Conservation (phyloP, 92 coral and sea anemone genomes). For the Epizoanthus scotinus region DNA sequence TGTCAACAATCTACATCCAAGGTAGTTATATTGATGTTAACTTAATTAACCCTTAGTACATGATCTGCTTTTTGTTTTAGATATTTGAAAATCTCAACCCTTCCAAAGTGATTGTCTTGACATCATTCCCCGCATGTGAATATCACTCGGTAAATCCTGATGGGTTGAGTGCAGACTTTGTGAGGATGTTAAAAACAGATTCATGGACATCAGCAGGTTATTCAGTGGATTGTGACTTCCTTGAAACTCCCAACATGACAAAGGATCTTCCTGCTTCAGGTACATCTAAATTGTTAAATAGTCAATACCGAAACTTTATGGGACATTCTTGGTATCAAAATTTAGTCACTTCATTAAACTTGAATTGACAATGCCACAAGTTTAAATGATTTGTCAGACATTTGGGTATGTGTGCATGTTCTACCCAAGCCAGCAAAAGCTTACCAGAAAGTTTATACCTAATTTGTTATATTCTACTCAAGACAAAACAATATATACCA, state of each 20-base stretch:
- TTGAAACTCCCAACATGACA: conserved; percentile 84
- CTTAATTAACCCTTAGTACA: no score
- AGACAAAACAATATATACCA: no score
- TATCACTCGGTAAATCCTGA: conserved; percentile 66
- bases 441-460: no score
- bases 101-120: conserved; percentile 68
- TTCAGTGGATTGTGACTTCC: conserved; percentile 56
- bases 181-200: conserved; percentile 76
- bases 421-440: no score
- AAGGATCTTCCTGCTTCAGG: conserved; percentile 89
- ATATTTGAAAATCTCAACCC: conserved; percentile 75
- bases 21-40: background rate
- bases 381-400: no score
- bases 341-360: no score
- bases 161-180: conserved; percentile 68
- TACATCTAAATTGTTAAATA: conserved; percentile 15
- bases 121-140: conserved; percentile 81
- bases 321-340: no score
- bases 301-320: background rate
- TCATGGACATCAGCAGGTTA: conserved; percentile 61
- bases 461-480: no score
- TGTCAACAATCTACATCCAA: background rate
- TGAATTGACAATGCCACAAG: no score
- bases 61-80: conserved; percentile 38
- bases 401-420: no score